Evolutionary conservation across 2,888 invertebrate species (phyloP), one percentile per base, ranked within the genome.

Genomic region (Agrochola circellaris): DNA sequence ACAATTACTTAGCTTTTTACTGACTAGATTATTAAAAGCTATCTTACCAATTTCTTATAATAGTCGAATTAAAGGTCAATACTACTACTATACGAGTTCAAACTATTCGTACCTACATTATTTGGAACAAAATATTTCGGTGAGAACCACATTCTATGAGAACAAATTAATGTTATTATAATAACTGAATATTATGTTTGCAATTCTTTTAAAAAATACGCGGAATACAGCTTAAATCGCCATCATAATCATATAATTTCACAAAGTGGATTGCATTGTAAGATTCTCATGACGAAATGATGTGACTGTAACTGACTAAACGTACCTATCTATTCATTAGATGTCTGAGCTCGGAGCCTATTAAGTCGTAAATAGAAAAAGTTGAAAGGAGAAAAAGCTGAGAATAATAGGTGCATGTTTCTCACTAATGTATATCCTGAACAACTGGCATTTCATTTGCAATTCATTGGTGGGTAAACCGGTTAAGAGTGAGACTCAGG

Each of bases 401-500:
- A 65, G 23, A 54, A 70, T 69, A 70, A 60, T 34, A 80, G 13
- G 51, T 42, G 26, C 60, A 17, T 38, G 45, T 66, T 72, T 48
- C 54, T 34, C 42, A 42, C 51, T 75, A 13, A 30, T 17, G 23
- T 72, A 69, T n/a, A 75, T 82, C 72, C 76, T 77, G 73, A 75
- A 84, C 74, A 58, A 71, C 66, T 85, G 83, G 67, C 74, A 79
- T 84, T 84, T 79, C 42, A 76, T 85, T 85, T 85, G 67, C 74
- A 77, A 82, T 85, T 77, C 61, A 77, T 72, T 58, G 51, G 71
- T 62, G 5, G 54, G 20, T 42, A 61, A 75, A 83, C 85, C 85
- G 72, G 85, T 84, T 80, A 26, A 61, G 26, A 23, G 51, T 60
- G 26, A 66, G n/a, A 48, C 51, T 34, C 75, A 68, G 26, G 58